Evolutionary conservation across 2,797 vertebrate genomes (phyloP), one percentile per base, ranked within the genome.

Genomic region (Eulemur coronatus): DNA sequence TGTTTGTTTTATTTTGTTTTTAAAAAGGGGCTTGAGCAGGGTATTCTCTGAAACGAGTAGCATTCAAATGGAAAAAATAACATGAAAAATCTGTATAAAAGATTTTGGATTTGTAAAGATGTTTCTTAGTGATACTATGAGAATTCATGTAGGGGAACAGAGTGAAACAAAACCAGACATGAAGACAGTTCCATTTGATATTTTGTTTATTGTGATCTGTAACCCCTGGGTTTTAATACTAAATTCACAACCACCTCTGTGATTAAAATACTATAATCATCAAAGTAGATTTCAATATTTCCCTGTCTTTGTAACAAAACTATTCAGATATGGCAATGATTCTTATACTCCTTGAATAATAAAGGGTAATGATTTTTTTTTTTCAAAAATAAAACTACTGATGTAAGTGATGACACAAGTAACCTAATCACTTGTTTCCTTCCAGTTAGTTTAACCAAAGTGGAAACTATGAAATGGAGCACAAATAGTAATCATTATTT

Each of bases 391-490:
- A 87, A 96, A 87, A 59, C 38, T 73, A 95, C 65, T 95, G 86
- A 95, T 96, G 91, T 91, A 96, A 93, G 30, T 78, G 84, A 94
- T 94, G 95, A 97, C 89, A 93, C 87, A 96, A 96, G 78, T 95
- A 96, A 97, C 94, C 55, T 95, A 92, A 95, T 97, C 94, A 82
- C 87, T 96, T 73, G 84, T 95, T 97, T 97, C 94, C 94, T 97
- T 97, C 93, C 91, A 96, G 92, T 97, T 97, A 80, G 88, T 91
- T 95, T 96, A 97, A 97, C 87, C 95, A 94, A 95, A 97, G 84
- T 97, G 97, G 97, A 97, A 97, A 96, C 72, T 98, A 26, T 97
- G 95, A 97, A 96, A 81, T 69, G 61, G 22, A 90, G 38, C 41
- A 89, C 78, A 96, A 97, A 96, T 76, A 87, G 96, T 87, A 93